Base-by-base conservation (phyloP, 2,888 invertebrate species). In the Clistopyga incitator region DNA sequence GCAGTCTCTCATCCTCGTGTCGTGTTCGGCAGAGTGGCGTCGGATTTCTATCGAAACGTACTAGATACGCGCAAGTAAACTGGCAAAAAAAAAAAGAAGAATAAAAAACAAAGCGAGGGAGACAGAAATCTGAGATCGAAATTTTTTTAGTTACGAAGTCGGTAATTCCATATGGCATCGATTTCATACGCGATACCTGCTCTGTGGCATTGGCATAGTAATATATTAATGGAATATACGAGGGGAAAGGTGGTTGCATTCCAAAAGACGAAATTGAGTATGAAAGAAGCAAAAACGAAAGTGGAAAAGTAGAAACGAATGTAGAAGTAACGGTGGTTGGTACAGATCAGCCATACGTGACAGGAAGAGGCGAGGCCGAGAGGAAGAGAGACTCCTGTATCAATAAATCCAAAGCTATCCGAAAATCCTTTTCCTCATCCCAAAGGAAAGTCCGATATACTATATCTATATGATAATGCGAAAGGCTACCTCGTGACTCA, bases 351-450 rank as follows among this genome's bases (percentile, higher is more conserved):
- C 38, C 54, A 64, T 29, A 76, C 65, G 75, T 54, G 74, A 65
- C 50, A n/a, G 71, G 65, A 64, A 45, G 75, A 59, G 42, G 13
- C 71, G 56, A 29, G 13, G 71, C 65, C 18, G 18, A 18, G n/a
- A 38, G 38, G 38, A 8, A 38, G 18, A 38, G 18, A 18, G 50
- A 6, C n/a, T 50, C 50, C 42, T 65, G 68, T 75, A 64, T 64
- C 78, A 75, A 78, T 82, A 79, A 82, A 82, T 82, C 75, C 75
- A 47, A 61, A 75, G 64, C 78, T 65, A 47, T 75, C 65, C 65
- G 71, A 79, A 79, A 82, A 82, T 65, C 67, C 82, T 71, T 70
- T 78, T 82, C 56, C 52, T 79, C 79, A 79, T 75, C 75, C 64
- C 75, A 38, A 23, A 64, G 52, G 64, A 52, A 15, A 54, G 64